Conservation (phyloP, 2,113 vertebrate genomes). For the Corythornis cristatus region DNA sequence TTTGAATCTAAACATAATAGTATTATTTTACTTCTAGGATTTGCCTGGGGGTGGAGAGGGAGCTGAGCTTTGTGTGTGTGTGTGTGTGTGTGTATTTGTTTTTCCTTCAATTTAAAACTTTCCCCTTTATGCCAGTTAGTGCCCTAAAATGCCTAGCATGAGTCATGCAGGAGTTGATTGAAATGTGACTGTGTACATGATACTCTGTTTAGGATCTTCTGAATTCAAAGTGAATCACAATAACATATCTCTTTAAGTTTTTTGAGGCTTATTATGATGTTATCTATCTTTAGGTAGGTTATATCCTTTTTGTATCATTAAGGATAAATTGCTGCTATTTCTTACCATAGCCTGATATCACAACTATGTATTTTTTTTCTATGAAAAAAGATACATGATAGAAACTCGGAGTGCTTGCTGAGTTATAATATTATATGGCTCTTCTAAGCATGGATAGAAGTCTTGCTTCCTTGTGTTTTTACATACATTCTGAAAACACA, state of each 20-base stretch:
- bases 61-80: not conserved
- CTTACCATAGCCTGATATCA: not conserved
- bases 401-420: not conserved
- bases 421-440: not conserved
- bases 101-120: not conserved
- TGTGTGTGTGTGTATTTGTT: not conserved
- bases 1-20: slow-evolving; percentile 8
- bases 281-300: not conserved
- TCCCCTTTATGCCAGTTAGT: not conserved
- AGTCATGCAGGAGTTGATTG: not conserved
- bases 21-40: slow-evolving; percentile 15
- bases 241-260: not conserved
- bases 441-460: not conserved
- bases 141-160: not conserved
- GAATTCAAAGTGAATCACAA: not conserved
- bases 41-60: rapidly evolving
- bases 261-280: not conserved
- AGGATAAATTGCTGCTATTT: not conserved
- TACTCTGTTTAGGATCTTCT: not conserved
- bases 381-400: not conserved
- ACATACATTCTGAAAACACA: too few relatives aligned
- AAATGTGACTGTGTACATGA: not conserved
- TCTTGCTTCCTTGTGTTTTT: not conserved
- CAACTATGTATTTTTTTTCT: not conserved
- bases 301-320: not conserved